phyloP scores from a whole-genome alignment of 2,797 vertebrate species.

The Muraenolepis orangiensis region DNA sequence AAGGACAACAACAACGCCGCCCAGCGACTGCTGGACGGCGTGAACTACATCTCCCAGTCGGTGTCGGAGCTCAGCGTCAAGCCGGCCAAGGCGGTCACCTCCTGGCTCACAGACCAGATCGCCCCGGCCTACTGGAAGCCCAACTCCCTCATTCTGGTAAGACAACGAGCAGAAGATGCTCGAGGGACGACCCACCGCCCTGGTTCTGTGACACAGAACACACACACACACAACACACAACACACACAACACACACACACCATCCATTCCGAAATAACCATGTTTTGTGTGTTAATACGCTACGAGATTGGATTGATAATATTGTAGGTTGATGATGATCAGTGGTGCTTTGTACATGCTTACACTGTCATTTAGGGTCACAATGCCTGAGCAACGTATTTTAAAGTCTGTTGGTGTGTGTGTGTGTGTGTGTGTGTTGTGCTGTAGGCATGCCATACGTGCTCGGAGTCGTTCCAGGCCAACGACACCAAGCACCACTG shows the following conservation, averaged over 20 bases:
- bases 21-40: slow-evolving; percentile 94
- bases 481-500: slow-evolving; percentile 98
- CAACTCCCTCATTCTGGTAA: slow-evolving; percentile 89
- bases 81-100: slow-evolving; percentile 95
- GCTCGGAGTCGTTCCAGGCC: slow-evolving; percentile 84
- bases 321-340: neutral
- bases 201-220: neutral
- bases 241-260: too few relatives aligned
- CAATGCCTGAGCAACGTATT: neutral
- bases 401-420: neutral
- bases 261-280: neutral
- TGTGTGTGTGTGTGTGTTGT: slow-evolving; percentile 11
- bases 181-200: too few relatives aligned
- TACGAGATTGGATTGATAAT: neutral
- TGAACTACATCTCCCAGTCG: slow-evolving; percentile 97
- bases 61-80: slow-evolving; percentile 96
- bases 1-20: slow-evolving; percentile 99
- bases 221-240: neutral
- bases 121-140: slow-evolving; percentile 97
- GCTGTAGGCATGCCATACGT: slow-evolving; percentile 87
- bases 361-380: neutral
- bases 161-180: neutral
- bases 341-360: neutral
- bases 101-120: slow-evolving; percentile 97
- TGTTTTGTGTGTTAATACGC: neutral